phyloP scores from a whole-genome alignment of 2,113 vertebrate species.

The Brienomyrus brachyistius region DNA sequence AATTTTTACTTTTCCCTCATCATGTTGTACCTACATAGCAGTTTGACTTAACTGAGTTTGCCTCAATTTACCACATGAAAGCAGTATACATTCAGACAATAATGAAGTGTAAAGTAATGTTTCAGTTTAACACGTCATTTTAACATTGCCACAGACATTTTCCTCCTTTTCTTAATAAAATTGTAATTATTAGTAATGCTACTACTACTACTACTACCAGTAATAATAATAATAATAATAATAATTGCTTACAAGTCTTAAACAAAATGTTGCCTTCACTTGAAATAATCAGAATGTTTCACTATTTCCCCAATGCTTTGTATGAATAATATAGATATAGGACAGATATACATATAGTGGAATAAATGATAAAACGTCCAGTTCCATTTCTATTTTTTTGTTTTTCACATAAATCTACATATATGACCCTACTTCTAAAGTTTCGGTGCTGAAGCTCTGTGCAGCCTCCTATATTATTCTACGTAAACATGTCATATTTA shows the following conservation, averaged over 20 bases:
- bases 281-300: not conserved
- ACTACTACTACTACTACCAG: not conserved
- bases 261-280: not conserved
- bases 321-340: not conserved
- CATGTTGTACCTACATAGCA: not conserved
- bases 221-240: not conserved
- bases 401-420: not conserved
- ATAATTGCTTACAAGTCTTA: not conserved
- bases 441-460: not conserved
- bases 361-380: not conserved
- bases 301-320: not conserved
- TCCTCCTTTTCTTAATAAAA: not conserved
- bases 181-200: not conserved
- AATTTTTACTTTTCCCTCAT: not conserved
- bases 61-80: not conserved
- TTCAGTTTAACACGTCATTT: not conserved
- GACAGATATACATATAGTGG: not conserved
- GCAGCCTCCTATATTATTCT: not conserved
- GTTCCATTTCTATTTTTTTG: not conserved
- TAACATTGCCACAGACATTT: not conserved
- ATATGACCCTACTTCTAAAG: not conserved
- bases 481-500: not conserved
- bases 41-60: not conserved
- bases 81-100: not conserved
- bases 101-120: not conserved